Evolutionary conservation across 2,888 invertebrate genomes (phyloP).

Genomic region (Trachelus troglodyta): DNA sequence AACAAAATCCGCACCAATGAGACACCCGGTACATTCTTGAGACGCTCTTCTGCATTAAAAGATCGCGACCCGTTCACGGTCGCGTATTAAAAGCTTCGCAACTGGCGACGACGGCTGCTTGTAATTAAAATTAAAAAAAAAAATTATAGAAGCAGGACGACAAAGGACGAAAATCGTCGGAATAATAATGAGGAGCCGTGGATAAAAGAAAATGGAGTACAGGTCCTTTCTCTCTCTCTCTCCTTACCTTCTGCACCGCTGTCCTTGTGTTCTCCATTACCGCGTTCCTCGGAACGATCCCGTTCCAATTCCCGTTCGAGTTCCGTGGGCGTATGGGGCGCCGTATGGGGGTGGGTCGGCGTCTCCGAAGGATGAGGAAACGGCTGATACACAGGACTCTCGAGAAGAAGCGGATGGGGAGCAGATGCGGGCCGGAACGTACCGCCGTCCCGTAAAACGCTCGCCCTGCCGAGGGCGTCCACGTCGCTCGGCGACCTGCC

Average conservation of each 20-base stretch:
- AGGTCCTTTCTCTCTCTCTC: neutral
- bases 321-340: conserved; percentile 61
- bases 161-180: neutral
- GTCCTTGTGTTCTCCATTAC: conserved; percentile 58
- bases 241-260: conserved; percentile 61
- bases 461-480: conserved; percentile 69
- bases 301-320: conserved; percentile 60
- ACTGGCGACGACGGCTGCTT: neutral
- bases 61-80: neutral
- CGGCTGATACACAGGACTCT: conserved; percentile 58
- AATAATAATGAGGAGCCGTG: neutral
- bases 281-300: conserved; percentile 57
- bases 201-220: neutral
- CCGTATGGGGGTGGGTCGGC: conserved; percentile 55
- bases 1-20: neutral
- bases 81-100: neutral
- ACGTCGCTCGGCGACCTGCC: conserved; percentile 60
- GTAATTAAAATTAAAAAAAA: neutral
- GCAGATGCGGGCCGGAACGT: conserved; percentile 70
- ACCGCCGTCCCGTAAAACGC: conserved; percentile 75
- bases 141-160: neutral
- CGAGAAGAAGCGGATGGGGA: conserved; percentile 71
- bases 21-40: neutral
- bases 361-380: conserved; percentile 56
- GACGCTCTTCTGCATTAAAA: neutral